A percentile compares a stretch with the other conserved stretches of the same genome.
These are phyloP conservation scores for Fratercula arctica DNA, from an alignment of 2,797 vertebrate species.

Conservation along the genomic window DNA sequence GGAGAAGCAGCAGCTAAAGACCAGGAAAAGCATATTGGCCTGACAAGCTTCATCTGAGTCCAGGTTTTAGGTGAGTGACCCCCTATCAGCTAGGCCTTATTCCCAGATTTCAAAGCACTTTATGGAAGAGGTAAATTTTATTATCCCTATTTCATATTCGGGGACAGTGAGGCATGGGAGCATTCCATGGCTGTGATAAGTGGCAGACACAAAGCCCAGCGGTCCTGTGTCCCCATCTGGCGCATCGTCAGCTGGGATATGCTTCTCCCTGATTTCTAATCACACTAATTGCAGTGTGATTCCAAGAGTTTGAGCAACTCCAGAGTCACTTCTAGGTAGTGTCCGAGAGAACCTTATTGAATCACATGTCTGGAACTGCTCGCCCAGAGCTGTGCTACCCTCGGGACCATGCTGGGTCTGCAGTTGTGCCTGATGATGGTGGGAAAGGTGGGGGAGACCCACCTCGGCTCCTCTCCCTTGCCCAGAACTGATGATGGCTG, in stretches of 20 bases:
- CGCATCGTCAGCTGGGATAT: neutral
- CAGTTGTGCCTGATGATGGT: neutral
- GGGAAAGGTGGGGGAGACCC: neutral
- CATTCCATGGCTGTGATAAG: neutral
- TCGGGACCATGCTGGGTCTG: accelerated
- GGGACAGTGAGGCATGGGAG: neutral
- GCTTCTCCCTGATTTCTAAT: neutral
- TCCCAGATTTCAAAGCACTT: neutral
- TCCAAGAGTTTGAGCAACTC: neutral
- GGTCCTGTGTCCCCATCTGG: neutral
- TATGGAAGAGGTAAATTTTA: neutral
- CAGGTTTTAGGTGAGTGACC: neutral
- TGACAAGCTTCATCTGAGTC: neutral
- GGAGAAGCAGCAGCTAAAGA: neutral
- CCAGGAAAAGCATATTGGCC: neutral
- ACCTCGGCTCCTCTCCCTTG: neutral
- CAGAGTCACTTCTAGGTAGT: neutral
- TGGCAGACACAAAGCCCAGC: neutral
- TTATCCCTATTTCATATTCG: neutral
- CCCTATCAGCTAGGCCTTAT: neutral
- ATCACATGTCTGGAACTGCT: neutral
- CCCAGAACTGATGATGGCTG: neutral
- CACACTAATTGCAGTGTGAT: neutral
- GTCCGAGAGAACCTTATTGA: neutral
- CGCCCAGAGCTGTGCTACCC: neutral